phyloP scores from a whole-genome alignment of 2,888 invertebrate species.

The Muschampia staudingeri region DNA sequence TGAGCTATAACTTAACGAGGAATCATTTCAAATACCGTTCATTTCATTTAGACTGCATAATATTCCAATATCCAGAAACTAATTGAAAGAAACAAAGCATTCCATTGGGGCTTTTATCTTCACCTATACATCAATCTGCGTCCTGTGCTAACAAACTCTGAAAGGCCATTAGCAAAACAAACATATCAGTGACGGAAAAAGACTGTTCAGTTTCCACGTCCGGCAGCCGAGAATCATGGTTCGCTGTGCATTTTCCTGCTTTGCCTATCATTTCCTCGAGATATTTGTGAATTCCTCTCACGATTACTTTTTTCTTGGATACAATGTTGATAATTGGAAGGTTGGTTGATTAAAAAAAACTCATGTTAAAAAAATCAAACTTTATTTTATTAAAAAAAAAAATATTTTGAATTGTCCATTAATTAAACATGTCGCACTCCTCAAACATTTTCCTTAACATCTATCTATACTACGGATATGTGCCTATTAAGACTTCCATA shows the following conservation, averaged over 20 bases:
- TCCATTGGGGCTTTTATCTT: conserved; percentile 7
- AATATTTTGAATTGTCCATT: too few relatives aligned
- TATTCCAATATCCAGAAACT: not conserved
- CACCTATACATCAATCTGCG: conserved; percentile 14
- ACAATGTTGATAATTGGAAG: not conserved
- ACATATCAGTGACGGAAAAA: conserved; percentile 40
- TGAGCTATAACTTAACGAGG: too few relatives aligned
- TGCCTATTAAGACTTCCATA: not conserved
- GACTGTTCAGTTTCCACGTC: conserved; percentile 17
- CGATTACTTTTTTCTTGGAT: conserved; percentile 14
- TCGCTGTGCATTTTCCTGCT: conserved; percentile 21
- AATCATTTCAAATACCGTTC: not conserved
- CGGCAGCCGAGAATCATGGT: conserved; percentile 25
- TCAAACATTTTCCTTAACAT: too few relatives aligned
- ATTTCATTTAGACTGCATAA: not conserved
- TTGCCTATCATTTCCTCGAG: conserved; percentile 15
- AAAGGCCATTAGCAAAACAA: conserved; percentile 45
- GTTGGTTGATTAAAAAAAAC: too few relatives aligned
- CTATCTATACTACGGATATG: too few relatives aligned
- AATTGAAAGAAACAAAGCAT: not conserved
- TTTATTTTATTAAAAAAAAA: too few relatives aligned
- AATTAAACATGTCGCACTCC: too few relatives aligned
- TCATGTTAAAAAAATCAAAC: too few relatives aligned
- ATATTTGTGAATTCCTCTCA: conserved; percentile 21
- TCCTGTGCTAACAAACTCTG: conserved; percentile 31